Evolutionary conservation across 2,113 vertebrate genomes (phyloP).

Genomic region (Corvus hawaiiensis): DNA sequence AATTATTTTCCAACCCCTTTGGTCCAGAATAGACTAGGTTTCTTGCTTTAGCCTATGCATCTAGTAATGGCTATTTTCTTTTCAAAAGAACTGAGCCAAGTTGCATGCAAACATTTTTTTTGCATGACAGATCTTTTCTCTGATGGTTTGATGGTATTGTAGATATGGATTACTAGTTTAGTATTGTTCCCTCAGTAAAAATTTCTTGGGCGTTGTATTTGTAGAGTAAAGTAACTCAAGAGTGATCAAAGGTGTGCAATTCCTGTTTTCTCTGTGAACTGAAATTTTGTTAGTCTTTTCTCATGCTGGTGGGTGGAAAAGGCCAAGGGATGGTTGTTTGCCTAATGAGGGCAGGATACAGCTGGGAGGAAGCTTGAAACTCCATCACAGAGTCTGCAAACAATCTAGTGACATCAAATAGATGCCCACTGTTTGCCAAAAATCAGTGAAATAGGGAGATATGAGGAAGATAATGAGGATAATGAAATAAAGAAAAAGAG

Average conservation of each 20-base stretch:
- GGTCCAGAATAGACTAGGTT: background rate
- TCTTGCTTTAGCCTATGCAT: background rate
- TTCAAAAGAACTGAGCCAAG: background rate
- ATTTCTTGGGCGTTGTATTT: background rate
- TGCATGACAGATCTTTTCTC: background rate
- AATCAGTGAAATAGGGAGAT: constrained; percentile 24
- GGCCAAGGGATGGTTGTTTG: constrained; percentile 12
- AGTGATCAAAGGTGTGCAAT: background rate
- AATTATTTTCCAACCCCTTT: background rate
- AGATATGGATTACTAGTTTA: background rate
- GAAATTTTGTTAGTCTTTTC: background rate
- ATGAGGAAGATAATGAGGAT: constrained; percentile 6
- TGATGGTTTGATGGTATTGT: background rate
- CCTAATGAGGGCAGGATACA: constrained; percentile 32
- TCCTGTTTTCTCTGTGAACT: background rate
- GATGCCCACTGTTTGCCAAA: constrained; percentile 50
- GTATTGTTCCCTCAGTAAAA: background rate
- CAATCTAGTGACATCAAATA: constrained; percentile 37
- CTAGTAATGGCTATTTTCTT: background rate
- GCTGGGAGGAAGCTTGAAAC: constrained; percentile 37
- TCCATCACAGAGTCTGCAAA: background rate
- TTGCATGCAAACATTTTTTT: background rate
- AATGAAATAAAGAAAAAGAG: background rate
- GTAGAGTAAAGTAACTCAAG: background rate
- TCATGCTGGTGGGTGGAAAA: background rate